Evolutionary conservation across 2,888 invertebrate genomes (phyloP), one percentile per base, ranked within the genome.

Genomic region (Aspidapion aeneum): DNA sequence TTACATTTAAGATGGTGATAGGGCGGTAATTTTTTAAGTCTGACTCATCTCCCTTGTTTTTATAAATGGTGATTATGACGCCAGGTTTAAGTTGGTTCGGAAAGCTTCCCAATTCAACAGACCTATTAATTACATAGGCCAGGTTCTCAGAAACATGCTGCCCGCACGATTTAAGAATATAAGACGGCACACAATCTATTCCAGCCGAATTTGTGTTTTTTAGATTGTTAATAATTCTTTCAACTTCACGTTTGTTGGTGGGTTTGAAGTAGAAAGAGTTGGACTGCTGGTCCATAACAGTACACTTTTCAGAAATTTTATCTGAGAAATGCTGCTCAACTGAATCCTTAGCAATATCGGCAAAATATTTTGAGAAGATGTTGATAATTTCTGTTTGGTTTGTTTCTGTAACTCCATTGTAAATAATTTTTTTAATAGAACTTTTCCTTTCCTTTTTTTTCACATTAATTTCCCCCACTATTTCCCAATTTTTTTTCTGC

Each of bases 61-160:
- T 35, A 35, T 35, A 35, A 12, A 35, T 35, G 12, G 35, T 3
- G 12, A 35, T 35, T 35, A 35, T 35, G 35, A 35, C 35, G 12
- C 35, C 35, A 35, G 35, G 3, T 35, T 35, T 35, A 7, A 91
- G 82, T 66, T 96, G 81, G 76, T 90, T 90, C 74, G 93, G 88
- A 81, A 98, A 98, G 63, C 98, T 98, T 63, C 91, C 91, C 64
- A 93, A 82, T 76, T 89, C 88, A 16, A 97, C 98, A 82, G 97
- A 98, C 85, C 86, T 86, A 85, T 98, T 98, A 66, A 98, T 91
- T 69, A 98, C 86, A 84, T 98, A 96, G 66, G 97, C 96, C 69
- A 98, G 87, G 35, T 35, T 3, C 35, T 35, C 35, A 35, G 35
- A 35, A 12, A 35, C 35, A 3, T 35, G 12, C 35, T 35, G 3